Conservation (phyloP, 2,888 invertebrate genomes). For the Labia minor region DNA sequence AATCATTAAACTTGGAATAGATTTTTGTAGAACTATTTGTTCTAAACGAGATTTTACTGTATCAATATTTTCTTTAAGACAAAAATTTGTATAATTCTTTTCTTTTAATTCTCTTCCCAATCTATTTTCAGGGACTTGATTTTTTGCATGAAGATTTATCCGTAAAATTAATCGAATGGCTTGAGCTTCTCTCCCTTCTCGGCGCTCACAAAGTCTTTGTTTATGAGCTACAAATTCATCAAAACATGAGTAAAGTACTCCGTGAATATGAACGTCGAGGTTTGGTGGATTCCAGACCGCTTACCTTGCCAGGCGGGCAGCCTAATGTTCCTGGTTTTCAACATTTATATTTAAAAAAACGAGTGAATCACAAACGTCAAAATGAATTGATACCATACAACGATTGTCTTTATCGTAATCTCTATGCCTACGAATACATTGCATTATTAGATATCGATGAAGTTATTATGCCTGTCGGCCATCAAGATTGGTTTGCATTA, state of each 20-base stretch:
- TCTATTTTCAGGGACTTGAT: slow-evolving; percentile 58
- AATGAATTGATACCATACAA: slow-evolving; percentile 94
- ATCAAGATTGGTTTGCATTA: slow-evolving; percentile 60
- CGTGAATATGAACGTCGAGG: slow-evolving; percentile 52
- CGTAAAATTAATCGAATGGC: slow-evolving; percentile 85
- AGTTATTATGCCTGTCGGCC: slow-evolving; percentile 79
- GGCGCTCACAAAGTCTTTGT: slow-evolving; percentile 88
- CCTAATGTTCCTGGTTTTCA: slow-evolving; percentile 82
- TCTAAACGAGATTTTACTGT: too few species aligned
- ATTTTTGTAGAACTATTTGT: too few species aligned
- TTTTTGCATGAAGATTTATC: slow-evolving; percentile 86
- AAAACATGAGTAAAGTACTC: slow-evolving; percentile 77
- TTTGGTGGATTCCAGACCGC: slow-evolving; percentile 61
- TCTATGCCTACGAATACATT: slow-evolving; percentile 80
- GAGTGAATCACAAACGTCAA: slow-evolving; percentile 85
- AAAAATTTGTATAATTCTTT: too few species aligned
- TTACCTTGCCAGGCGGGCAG: slow-evolving; percentile 78
- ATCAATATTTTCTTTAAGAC: too few species aligned
- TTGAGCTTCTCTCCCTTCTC: slow-evolving; percentile 71
- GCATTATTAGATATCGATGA: slow-evolving; percentile 90
- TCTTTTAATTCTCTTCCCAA: too few species aligned
- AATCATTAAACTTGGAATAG: too few species aligned
- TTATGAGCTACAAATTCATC: slow-evolving; percentile 78
- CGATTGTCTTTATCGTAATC: slow-evolving; percentile 86
- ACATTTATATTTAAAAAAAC: slow-evolving; percentile 79